These are phyloP conservation scores for Panopea generosa DNA, from an alignment of 2,888 invertebrate genomes.

Conservation along the genomic window DNA sequence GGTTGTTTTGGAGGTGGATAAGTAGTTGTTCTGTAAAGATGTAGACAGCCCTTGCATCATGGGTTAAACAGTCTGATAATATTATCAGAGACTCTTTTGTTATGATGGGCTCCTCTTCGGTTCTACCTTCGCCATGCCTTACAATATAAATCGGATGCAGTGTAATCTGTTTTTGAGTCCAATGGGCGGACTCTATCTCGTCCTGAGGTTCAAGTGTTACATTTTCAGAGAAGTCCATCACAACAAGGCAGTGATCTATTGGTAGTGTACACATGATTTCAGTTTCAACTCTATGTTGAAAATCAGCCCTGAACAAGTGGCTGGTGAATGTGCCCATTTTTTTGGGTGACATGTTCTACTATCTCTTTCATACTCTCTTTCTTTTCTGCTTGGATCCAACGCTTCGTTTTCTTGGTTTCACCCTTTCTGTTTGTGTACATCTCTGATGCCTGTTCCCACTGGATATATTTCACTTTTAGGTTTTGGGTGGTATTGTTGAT, in stretches of 20 bases:
- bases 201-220: slow-evolving; percentile 25
- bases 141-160: slow-evolving; percentile 38
- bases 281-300: slow-evolving; percentile 27
- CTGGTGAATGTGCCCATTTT: slow-evolving; percentile 13
- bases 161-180: slow-evolving; percentile 34
- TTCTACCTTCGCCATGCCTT: slow-evolving; percentile 20
- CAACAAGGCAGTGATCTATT: slow-evolving; percentile 32
- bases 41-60: slow-evolving; percentile 20
- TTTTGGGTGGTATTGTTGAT: neutral
- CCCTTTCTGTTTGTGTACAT: slow-evolving; percentile 17
- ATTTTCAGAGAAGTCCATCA: slow-evolving; percentile 43
- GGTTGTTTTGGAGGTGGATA: slow-evolving; percentile 19
- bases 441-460: slow-evolving; percentile 27
- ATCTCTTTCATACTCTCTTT: neutral
- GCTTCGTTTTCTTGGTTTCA: neutral
- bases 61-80: slow-evolving; percentile 21
- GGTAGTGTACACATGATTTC: slow-evolving; percentile 16
- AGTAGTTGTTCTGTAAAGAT: slow-evolving; percentile 30
- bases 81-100: slow-evolving; percentile 37
- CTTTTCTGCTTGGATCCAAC: slow-evolving; percentile 27
- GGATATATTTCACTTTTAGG: slow-evolving; percentile 9
- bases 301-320: slow-evolving; percentile 28
- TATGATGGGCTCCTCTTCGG: slow-evolving; percentile 24
- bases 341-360: neutral
- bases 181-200: slow-evolving; percentile 34